These are phyloP conservation scores for Formica aserva DNA, from an alignment of 2,888 invertebrate genomes.

Conservation along the genomic window DNA sequence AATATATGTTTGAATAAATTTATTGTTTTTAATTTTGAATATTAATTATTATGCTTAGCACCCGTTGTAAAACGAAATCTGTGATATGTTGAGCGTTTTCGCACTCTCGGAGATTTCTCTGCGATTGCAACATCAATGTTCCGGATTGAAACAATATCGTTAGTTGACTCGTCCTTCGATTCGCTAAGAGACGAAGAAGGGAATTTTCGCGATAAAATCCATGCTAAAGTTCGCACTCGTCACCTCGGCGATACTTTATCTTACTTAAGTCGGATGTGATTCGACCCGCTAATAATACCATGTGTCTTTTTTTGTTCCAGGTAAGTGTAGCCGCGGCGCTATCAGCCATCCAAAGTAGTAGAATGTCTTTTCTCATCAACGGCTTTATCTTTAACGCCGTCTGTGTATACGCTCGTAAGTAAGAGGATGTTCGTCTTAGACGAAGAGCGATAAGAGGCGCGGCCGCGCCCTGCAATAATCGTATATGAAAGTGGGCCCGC, in stretches of 20 bases:
- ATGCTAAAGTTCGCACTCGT: slow-evolving; percentile 9
- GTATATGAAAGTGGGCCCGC: slow-evolving; percentile 60
- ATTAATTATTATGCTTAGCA: slow-evolving; percentile 25
- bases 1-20: neutral
- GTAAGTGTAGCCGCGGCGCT: slow-evolving; percentile 74
- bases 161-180: slow-evolving; percentile 24
- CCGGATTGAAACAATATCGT: slow-evolving; percentile 23
- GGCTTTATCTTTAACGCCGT: slow-evolving; percentile 66
- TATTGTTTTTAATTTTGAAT: neutral
- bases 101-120: slow-evolving; percentile 19
- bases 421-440: slow-evolving; percentile 64
- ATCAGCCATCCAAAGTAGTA: slow-evolving; percentile 62
- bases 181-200: neutral
- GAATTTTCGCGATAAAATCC: slow-evolving; percentile 2
- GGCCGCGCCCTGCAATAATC: slow-evolving; percentile 58
- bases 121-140: slow-evolving; percentile 25
- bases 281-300: slow-evolving; percentile 65
- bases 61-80: slow-evolving; percentile 3
- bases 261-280: slow-evolving; percentile 24
- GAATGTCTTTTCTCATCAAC: slow-evolving; percentile 61
- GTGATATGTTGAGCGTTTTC: neutral
- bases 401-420: slow-evolving; percentile 67
- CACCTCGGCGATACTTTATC: slow-evolving; percentile 35
- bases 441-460: slow-evolving; percentile 45
- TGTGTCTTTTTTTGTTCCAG: slow-evolving; percentile 77